These are phyloP conservation scores for Sitobion miscanthi DNA, from an alignment of 1,140 invertebrate species.

Conservation along the genomic window DNA sequence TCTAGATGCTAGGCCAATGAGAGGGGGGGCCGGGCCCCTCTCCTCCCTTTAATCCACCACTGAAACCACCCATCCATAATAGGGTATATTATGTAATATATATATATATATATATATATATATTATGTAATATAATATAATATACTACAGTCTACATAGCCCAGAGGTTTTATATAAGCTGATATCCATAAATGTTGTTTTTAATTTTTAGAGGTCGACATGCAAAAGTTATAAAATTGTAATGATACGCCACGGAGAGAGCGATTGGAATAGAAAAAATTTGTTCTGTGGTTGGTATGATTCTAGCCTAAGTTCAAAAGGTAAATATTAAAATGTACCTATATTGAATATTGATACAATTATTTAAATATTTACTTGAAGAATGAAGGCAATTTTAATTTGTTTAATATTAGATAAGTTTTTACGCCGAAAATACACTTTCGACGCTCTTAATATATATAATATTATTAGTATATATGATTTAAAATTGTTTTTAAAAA, in stretches of 20 bases:
- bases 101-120: neutral
- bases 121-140: too few relatives aligned
- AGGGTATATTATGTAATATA: too few relatives aligned
- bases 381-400: neutral
- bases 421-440: too few relatives aligned
- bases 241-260: conserved; percentile 76
- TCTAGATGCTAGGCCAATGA: too few relatives aligned
- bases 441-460: too few relatives aligned
- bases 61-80: too few relatives aligned
- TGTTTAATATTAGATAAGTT: neutral
- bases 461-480: neutral
- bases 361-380: conserved; percentile 53
- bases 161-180: neutral
- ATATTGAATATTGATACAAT: neutral
- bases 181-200: neutral
- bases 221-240: conserved; percentile 66
- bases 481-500: neutral
- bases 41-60: too few relatives aligned
- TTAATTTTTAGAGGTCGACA: conserved; percentile 59
- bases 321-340: conserved; percentile 56
- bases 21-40: too few relatives aligned
- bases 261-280: conserved; percentile 76
- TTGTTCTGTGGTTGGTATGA: conserved; percentile 78
- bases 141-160: too few relatives aligned
- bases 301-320: conserved; percentile 67